Conservation (phyloP, 2,113 vertebrate species). For the Meleagris gallopavo region DNA sequence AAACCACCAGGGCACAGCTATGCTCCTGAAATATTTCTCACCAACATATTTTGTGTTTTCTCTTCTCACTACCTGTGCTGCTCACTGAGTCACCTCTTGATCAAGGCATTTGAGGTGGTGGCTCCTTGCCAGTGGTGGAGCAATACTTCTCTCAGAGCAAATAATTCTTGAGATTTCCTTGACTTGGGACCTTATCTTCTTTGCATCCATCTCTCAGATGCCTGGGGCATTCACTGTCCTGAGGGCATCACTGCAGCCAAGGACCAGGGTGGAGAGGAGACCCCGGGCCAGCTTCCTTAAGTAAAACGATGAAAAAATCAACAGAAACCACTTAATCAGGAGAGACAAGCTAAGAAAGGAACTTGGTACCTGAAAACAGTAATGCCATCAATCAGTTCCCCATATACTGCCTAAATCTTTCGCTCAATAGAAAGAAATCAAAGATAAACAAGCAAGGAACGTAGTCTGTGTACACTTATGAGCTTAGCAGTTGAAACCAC, state of each 20-base stretch:
- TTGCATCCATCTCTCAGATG: not conserved
- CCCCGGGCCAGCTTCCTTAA: not conserved
- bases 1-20: not conserved
- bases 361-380: not conserved
- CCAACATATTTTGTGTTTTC: not conserved
- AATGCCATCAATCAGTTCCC: not conserved
- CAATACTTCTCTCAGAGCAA: not conserved
- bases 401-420: not conserved
- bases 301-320: not conserved
- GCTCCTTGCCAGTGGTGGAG: not conserved
- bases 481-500: not conserved
- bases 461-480: not conserved
- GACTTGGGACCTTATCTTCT: not conserved
- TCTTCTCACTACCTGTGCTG: fast-evolving
- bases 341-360: not conserved
- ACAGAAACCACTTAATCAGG: not conserved
- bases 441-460: not conserved
- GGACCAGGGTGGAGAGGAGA: not conserved
- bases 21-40: not conserved
- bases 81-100: not conserved
- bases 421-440: not conserved
- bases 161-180: not conserved
- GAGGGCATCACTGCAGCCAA: not conserved
- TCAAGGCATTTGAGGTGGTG: too few species aligned
- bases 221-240: not conserved